phyloP scores from a whole-genome alignment of 2,888 invertebrate genomes.

The Polyommatus icarus region DNA sequence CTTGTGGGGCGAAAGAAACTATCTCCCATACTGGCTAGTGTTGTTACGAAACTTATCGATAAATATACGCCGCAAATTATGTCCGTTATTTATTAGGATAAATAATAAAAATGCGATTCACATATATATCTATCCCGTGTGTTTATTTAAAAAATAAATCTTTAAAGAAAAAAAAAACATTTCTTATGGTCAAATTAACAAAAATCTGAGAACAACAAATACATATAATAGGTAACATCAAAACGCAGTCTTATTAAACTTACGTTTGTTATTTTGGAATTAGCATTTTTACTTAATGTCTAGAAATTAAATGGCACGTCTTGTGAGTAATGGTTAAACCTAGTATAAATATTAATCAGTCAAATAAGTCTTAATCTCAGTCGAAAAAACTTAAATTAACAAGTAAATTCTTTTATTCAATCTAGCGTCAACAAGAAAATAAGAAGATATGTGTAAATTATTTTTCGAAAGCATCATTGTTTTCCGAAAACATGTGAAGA shows the following conservation, averaged over 20 bases:
- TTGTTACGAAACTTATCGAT: constrained; percentile 20
- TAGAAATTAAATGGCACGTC: constrained; percentile 1
- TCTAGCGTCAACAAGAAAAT: background rate
- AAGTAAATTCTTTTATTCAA: constrained; percentile 22
- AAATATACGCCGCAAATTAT: background rate
- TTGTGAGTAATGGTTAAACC: constrained; percentile 4
- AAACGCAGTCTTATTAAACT: constrained; percentile 10
- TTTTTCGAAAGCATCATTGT: constrained; percentile 23
- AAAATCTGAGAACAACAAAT: background rate
- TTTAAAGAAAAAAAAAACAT: background rate
- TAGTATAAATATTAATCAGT: constrained; percentile 4
- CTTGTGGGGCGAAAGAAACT: constrained; percentile 8
- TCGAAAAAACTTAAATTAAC: constrained; percentile 5
- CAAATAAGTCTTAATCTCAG: constrained; percentile 15
- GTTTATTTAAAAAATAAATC: constrained; percentile 17
- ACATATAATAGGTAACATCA: constrained; percentile 11
- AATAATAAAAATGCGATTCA: constrained; percentile 6
- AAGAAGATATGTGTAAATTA: constrained; percentile 11
- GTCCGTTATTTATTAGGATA: background rate
- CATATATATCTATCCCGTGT: background rate
- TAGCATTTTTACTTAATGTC: constrained; percentile 24
- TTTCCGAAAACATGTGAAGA: constrained; percentile 14
- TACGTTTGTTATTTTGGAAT: constrained; percentile 1
- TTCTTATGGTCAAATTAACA: constrained; percentile 10
- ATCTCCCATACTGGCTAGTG: constrained; percentile 27